Base-by-base conservation (phyloP, 1,140 invertebrate species). In the Pomacea maculata region DNA sequence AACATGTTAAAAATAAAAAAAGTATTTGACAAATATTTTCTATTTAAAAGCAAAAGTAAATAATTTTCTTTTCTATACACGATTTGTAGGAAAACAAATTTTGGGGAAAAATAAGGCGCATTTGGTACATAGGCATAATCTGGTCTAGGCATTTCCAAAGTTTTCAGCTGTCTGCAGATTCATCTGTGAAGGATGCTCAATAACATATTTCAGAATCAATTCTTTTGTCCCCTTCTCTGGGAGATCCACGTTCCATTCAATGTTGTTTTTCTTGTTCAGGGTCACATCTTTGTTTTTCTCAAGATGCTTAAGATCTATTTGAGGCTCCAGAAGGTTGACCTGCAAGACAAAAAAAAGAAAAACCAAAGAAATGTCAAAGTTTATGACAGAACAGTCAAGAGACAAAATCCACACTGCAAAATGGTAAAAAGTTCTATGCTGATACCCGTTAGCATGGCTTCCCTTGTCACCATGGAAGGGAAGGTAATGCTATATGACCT, bases 231-330 rank as follows among this genome's bases (percentile, higher is more conserved):
- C 86, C 64, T 81, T 67, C 17, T 85, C 67, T 54, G 78, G 75
- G 57, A 92, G 55, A 8, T 85, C 80, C 10, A 90, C 34, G 25
- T 88, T 87, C 91, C 91, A 92, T 79, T 91, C 89, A 21, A 92
- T 73, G 81, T 92, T 90, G 83, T 91, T 88, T 17, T 80, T 73
- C 21, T 86, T 84, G 82, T 89, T 90, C 29, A 92, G 70, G 10
- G 72, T 78, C 12, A 86, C 80, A 29, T 85, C 80, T 57, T 83
- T 80, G 52, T 78, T 83, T 74, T 86, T 87, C 78, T 88, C 85
- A 21, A 84, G 83, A 82, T 87, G 85, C 75, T 87, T 87, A 21
- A 83, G 19, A 61, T 81, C 79, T 65, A 86, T 81, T 21, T 75
- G 15, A 15, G 90, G 89, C 67, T 86, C 83, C 68, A 91, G 29